Base-by-base conservation (phyloP, 2,797 vertebrate species). In the Chrysocyon brachyurus region DNA sequence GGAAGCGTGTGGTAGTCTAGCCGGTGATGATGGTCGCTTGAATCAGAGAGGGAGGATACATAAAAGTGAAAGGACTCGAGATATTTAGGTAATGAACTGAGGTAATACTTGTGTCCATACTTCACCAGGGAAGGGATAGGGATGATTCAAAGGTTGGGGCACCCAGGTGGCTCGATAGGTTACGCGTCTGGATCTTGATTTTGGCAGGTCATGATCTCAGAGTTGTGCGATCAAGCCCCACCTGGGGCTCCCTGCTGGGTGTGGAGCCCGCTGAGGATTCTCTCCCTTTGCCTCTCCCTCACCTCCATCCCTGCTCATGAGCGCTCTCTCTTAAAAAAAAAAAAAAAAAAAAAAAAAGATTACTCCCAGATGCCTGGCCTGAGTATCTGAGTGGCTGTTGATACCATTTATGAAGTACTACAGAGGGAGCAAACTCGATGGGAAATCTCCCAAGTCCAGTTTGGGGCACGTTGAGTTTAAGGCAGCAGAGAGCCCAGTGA, bases 361-460 rank as follows among this genome's bases (percentile, higher is more conserved):
- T 40, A 21, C 12, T 59, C 70, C 21, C 40, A 33, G 36, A 36
- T 36, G n/a, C 54, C 59, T 82, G 66, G 54, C 49, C 77, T 63
- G 56, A n/a, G 22, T 66, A 79, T 57, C 28, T 81, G 52, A 87
- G 66, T 33, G 19, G 52, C n/a, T 70, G 46, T 57, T 87, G 61
- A 84, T 6, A 68, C 12, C 22, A 84, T 70, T 79, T 72, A 85
- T 64, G 91, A 82, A 22, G 72, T 8, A 54, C 12, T 31, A 56
- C 19, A 56, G 12, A 75, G 33, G 22, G 56, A 64, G 22, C 0
- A 73, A 49, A 72, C 64, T 14, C 61, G 33, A 66, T 72, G 56
- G 24, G 19, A 94, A 92, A 63, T 52, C 63, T 26, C 40, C 78
- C 59, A 81, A 54, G 28, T 96, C 94, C 63, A 59, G 63, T 93